These are phyloP conservation scores for Phyllotreta striolata DNA, from an alignment of 2,888 invertebrate species.

Conservation along the genomic window DNA sequence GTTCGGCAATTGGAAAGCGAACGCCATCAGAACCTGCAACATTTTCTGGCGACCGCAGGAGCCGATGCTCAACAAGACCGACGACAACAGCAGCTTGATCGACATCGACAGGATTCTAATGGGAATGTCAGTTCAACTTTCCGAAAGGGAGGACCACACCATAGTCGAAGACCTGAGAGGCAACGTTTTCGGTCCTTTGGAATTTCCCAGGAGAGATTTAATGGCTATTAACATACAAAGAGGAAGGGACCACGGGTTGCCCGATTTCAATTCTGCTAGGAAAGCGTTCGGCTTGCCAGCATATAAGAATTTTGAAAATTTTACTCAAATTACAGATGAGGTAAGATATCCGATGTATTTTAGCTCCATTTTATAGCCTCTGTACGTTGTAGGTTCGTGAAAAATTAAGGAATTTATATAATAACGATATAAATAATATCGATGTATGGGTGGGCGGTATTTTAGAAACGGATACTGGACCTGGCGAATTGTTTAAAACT, in stretches of 20 bases:
- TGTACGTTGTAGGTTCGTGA: constrained; percentile 34
- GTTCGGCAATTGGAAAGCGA: constrained; percentile 48
- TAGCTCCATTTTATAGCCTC: background rate
- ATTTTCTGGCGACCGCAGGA: constrained; percentile 65
- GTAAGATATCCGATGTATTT: constrained; percentile 24
- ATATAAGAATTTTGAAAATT: constrained; percentile 47
- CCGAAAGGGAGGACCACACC: constrained; percentile 65
- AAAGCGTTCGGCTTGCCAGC: constrained; percentile 59
- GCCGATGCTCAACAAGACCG: constrained; percentile 49
- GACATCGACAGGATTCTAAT: constrained; percentile 65
- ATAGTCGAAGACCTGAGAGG: constrained; percentile 68
- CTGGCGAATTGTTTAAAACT: constrained; percentile 63
- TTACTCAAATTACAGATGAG: constrained; percentile 36
- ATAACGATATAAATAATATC: constrained; percentile 59
- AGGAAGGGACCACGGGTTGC: constrained; percentile 66
- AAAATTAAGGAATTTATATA: constrained; percentile 54
- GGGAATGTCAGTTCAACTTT: constrained; percentile 65
- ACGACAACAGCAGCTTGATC: constrained; percentile 48
- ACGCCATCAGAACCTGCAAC: constrained; percentile 64
- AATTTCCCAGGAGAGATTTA: constrained; percentile 67
- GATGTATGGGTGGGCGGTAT: constrained; percentile 68
- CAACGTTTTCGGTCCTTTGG: constrained; percentile 66
- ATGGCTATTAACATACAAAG: constrained; percentile 69
- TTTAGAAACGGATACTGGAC: constrained; percentile 63
- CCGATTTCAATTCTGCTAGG: constrained; percentile 69